Base-by-base conservation (phyloP, 2,888 invertebrate species). In the Tachina lurida region DNA sequence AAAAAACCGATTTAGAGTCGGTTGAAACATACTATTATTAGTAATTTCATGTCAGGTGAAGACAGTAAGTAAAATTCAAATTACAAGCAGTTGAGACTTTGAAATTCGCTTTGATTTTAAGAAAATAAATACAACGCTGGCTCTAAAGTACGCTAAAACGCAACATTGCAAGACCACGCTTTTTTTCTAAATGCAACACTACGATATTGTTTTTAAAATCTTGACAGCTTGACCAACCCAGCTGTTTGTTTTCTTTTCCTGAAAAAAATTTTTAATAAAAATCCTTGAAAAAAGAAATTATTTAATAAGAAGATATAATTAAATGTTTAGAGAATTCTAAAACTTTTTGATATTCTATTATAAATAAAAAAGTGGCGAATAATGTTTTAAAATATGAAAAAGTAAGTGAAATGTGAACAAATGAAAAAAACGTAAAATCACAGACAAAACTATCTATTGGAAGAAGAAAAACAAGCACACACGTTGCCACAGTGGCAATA, bases 161-260 rank as follows among this genome's bases (percentile, higher is more conserved):
- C 82, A 71, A 60, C 77, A 22, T 22, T 63, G 47, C 41, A 15
- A 84, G 87, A 80, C 88, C 86, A 88, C 88, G 88, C 88, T 85
- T 84, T 82, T 65, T 62, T 75, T 13, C 3, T 1, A 68, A 80
- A 83, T 74, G 68, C 88, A 88, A 82, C 88, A 49, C 86, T 88
- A 89, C 90, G 90, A 89, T 91, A 89, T 91, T 91, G 91, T 91
- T 91, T 90, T 91, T 91, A 91, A 86, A 91, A 91, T 89, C 90
- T 90, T 90, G 91, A 90, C 89, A 89, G 87, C 87, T 87, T 77
- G 84, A 87, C 88, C 88, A 88, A 86, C 88, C 88, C 88, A 88
- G 88, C 88, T 88, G 88, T 89, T 89, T 89, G 89, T 89, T 89
- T 89, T 89, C 89, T 89, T 89, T 88, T 89, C 88, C 88, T 88